A percentile compares a stretch with the other conserved stretches of the same genome.
These are phyloP conservation scores for Orchesella flavescens DNA, from an alignment of 2,888 invertebrate genomes.

Conservation along the genomic window DNA sequence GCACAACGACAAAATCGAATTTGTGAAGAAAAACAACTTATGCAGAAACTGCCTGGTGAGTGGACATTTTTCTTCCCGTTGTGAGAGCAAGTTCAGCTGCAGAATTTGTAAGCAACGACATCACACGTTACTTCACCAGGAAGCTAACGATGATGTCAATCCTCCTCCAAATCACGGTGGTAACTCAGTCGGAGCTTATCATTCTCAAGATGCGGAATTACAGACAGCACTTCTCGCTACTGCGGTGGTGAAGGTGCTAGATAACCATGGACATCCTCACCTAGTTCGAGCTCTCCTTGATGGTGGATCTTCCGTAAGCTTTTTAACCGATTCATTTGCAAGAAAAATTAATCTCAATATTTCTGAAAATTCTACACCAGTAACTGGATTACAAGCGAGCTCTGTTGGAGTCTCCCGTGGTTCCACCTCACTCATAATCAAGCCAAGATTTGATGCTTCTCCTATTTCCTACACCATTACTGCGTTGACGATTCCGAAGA, in stretches of 20 bases:
- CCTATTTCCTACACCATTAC: neutral
- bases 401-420: neutral
- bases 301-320: constrained; percentile 34
- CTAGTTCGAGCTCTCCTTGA: constrained; percentile 40
- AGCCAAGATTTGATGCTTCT: constrained; percentile 14
- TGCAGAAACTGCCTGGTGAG: constrained; percentile 11
- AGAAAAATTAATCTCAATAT: constrained; percentile 4
- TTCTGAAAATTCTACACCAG: neutral
- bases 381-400: constrained; percentile 27
- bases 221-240: constrained; percentile 41
- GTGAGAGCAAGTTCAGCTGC: neutral
- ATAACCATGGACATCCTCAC: neutral
- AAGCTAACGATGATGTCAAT: no score
- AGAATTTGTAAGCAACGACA: constrained; percentile 10
- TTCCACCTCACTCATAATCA: neutral
- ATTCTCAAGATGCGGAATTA: no score
- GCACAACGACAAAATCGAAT: no score
- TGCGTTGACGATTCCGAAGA: constrained; percentile 30
- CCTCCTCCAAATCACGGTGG: no score
- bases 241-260: constrained; percentile 22
- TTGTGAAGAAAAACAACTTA: neutral
- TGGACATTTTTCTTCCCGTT: neutral
- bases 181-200: no score
- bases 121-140: constrained; percentile 24
- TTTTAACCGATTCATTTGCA: constrained; percentile 33